phyloP scores from a whole-genome alignment of 2,113 vertebrate species.

The Sorex araneus region DNA sequence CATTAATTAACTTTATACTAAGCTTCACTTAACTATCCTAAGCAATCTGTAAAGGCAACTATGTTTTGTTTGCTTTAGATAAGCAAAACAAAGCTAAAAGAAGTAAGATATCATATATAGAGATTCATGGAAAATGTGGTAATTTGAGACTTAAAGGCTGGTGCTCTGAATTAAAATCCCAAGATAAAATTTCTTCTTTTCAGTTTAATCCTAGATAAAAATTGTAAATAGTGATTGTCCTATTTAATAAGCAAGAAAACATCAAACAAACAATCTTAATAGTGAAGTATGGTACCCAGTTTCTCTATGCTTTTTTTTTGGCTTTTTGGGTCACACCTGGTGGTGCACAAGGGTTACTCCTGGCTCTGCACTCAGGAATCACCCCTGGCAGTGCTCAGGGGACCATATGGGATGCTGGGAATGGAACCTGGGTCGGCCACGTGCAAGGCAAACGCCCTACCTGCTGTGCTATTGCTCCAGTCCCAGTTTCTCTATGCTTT shows the following conservation, averaged over 20 bases:
- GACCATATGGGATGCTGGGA: no score
- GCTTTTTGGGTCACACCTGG: no score
- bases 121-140: not conserved
- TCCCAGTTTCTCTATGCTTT: not conserved
- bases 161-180: slow-evolving; percentile 21
- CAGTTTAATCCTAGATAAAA: slow-evolving; percentile 16
- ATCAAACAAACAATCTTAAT: not conserved
- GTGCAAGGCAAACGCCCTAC: no score
- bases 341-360: no score
- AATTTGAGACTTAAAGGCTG: not conserved
- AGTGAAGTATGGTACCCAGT: not conserved
- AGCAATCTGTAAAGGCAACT: not conserved
- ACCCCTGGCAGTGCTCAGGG: no score
- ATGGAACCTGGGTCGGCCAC: no score
- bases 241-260: not conserved
- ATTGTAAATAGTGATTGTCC: not conserved
- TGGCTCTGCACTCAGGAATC: no score
- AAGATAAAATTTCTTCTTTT: slow-evolving; percentile 4
- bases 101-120: not conserved
- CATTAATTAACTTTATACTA: not conserved
- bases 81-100: not conserved
- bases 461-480: no score
- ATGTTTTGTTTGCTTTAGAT: not conserved
- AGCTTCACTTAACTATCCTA: not conserved
- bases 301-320: not conserved